A percentile compares a stretch with the other conserved stretches of the same genome.
These are phyloP conservation scores for Schizotus pectinicornis DNA, from an alignment of 2,888 invertebrate species.

Conservation along the genomic window DNA sequence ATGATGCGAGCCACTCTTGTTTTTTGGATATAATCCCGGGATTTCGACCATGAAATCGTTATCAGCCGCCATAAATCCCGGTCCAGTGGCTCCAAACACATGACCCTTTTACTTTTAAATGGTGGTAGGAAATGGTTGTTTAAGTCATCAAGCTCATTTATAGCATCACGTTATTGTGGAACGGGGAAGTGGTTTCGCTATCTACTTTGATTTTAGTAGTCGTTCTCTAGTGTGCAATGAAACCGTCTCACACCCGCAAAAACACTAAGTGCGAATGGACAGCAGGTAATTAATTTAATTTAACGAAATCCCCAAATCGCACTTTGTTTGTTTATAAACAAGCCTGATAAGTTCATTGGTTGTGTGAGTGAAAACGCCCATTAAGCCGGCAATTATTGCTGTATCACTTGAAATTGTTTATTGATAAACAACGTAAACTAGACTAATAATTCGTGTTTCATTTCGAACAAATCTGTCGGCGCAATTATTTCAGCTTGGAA, in stretches of 20 bases:
- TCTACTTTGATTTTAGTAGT: conserved; percentile 21
- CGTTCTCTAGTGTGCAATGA: conserved; percentile 15
- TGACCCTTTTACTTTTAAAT: conserved; percentile 24
- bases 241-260: conserved; percentile 20
- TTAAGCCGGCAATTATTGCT: no score
- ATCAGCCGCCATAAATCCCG: no score
- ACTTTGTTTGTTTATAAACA: neutral
- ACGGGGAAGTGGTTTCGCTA: conserved; percentile 44
- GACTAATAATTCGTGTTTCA: no score
- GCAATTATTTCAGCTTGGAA: no score
- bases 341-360: neutral
- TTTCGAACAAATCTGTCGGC: no score
- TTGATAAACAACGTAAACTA: no score
- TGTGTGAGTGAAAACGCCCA: no score
- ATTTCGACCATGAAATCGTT: no score
- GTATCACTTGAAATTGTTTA: no score
- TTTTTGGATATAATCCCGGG: no score
- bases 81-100: conserved; percentile 5
- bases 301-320: conserved; percentile 8
- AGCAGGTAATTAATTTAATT: conserved; percentile 23
- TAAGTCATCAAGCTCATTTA: conserved; percentile 39
- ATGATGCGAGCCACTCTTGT: no score
- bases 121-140: conserved; percentile 40
- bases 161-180: conserved; percentile 12
- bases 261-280: conserved; percentile 23